Conservation (phyloP, 2,888 invertebrate genomes). For the Aphodius granarius region DNA sequence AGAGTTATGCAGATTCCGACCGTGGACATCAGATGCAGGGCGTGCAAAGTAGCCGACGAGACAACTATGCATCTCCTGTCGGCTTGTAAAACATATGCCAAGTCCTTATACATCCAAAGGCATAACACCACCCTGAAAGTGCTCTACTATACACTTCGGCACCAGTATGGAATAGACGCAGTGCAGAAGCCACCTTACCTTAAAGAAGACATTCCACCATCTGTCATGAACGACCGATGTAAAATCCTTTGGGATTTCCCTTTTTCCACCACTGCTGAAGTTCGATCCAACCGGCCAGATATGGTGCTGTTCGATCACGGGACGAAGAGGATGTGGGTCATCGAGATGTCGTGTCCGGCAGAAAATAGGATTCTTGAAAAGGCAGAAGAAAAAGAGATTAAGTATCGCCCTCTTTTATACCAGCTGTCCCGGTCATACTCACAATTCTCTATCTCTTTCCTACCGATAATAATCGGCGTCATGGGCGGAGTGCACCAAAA, state of each 20-base stretch:
- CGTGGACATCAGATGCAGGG: not conserved
- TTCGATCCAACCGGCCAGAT: too few relatives aligned
- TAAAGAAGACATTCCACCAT: too few relatives aligned
- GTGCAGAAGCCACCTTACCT: not conserved
- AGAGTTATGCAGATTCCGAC: too few relatives aligned
- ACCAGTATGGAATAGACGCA: not conserved
- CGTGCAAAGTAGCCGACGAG: not conserved
- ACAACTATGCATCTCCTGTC: not conserved
- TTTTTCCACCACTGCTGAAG: not conserved
- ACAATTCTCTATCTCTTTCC: not conserved
- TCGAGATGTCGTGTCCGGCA: too few relatives aligned
- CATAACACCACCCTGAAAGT: too few relatives aligned
- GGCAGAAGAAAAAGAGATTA: not conserved
- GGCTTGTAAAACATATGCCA: not conserved
- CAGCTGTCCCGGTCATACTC: not conserved
- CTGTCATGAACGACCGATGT: not conserved
- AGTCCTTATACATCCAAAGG: not conserved
- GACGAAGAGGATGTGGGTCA: not conserved
- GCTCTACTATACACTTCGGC: too few relatives aligned
- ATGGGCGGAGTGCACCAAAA: not conserved
- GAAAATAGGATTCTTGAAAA: too few relatives aligned
- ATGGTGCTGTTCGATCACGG: too few relatives aligned
- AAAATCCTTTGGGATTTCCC: constrained; percentile 23
- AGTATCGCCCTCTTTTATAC: not conserved
- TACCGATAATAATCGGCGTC: not conserved